Evolutionary conservation across 2,888 invertebrate genomes (phyloP), one percentile per base, ranked within the genome.

Genomic region (Papilio gigon): DNA sequence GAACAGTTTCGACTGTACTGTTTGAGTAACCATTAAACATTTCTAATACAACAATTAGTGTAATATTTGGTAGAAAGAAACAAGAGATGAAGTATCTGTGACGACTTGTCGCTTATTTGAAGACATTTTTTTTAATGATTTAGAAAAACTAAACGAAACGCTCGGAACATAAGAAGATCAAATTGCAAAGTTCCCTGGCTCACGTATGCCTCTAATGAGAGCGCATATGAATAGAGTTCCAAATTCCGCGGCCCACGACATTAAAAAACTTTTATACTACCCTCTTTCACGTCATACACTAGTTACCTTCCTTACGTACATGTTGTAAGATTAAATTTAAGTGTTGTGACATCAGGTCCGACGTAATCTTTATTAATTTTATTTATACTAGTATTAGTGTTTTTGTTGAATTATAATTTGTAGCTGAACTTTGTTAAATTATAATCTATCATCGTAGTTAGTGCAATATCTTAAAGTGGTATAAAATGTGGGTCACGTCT

Each of bases 141-240:
- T 25, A 6, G 33, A 35, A 22, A 33, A 50, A 61, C 62, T 53
- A 42, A 62, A n/a, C 53, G 33, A 40, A 30, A 20, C n/a, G 44
- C 58, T 33, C 35, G n/a, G 11, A 44, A 59, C n/a, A 58, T 65
- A 62, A 58, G 66, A 59, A 58, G 37, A 9, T 35, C 37, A 56
- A 70, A 66, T 62, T 62, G 35, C 47, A 6, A 66, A 65, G 44
- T 66, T 70, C 44, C 20, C 35, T 9, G 11, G 35, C 44, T 59
- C 68, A 65, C 68, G 65, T 65, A 27, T 50, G 53, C 25, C 27
- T 12, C 53, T 68, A 70, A 70, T 69, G 70, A 73, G 71, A 70
- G 71, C 67, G 65, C 64, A 70, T 65, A 70, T 71, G 62, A 65
- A 63, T 58, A 56, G 56, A 62, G 61, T 67, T n/a, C 71, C 69